A percentile compares a stretch with the other conserved stretches of the same genome.
Evolutionary conservation across 1,140 invertebrate genomes (phyloP).

Genomic region (Gerris buenoi): DNA sequence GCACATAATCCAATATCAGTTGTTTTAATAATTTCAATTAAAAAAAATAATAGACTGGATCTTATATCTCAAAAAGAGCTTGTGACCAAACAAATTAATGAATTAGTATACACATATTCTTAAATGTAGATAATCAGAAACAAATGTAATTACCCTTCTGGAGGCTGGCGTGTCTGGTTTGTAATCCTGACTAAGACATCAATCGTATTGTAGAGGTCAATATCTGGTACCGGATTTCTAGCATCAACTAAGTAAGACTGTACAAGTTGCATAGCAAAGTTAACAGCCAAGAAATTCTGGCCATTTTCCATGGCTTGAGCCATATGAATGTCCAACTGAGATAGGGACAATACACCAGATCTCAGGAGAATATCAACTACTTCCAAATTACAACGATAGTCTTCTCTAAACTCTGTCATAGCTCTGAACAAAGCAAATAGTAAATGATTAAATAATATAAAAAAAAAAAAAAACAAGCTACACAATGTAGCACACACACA

Average conservation of each 20-base stretch:
- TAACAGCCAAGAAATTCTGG: conserved; percentile 64
- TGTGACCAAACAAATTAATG: too few relatives aligned
- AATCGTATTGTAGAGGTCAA: conserved; percentile 69
- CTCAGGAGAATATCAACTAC: conserved; percentile 77
- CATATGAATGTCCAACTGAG: conserved; percentile 69
- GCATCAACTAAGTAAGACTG: conserved; percentile 80
- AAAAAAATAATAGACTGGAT: too few relatives aligned
- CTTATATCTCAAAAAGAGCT: too few relatives aligned
- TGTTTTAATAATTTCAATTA: too few relatives aligned
- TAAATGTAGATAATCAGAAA: too few relatives aligned
- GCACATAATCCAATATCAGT: too few relatives aligned
- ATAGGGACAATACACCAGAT: conserved; percentile 45
- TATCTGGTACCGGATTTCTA: conserved; percentile 60
- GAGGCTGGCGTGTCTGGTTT: conserved; percentile 52
- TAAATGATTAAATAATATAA: background rate
- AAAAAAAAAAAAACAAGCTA: background rate
- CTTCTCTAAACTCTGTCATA: conserved; percentile 70
- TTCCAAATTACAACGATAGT: conserved; percentile 78
- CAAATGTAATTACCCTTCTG: conserved; percentile 47
- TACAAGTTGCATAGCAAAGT: conserved; percentile 80
- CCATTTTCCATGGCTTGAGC: conserved; percentile 78
- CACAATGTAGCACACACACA: background rate
- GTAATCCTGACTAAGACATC: conserved; percentile 62
- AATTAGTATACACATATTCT: too few relatives aligned
- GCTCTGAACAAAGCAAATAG: conserved; percentile 23